phyloP scores from a whole-genome alignment of 2,888 invertebrate species.

The Aphodius granarius region DNA sequence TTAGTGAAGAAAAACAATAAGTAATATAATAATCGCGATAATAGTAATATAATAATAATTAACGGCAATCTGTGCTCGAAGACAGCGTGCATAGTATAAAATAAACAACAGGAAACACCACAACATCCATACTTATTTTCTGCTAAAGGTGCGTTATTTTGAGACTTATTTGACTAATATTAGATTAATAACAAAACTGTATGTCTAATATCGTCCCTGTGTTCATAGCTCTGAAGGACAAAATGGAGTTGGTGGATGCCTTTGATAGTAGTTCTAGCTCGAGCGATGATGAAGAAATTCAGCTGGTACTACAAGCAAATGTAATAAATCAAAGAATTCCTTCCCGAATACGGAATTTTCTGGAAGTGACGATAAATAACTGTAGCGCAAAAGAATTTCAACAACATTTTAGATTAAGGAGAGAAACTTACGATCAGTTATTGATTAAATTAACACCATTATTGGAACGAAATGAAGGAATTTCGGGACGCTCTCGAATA shows the following conservation, averaged over 20 bases:
- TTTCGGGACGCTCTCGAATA: neutral
- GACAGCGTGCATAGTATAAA: neutral
- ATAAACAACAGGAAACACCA: neutral
- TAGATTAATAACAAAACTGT: conserved; percentile 4
- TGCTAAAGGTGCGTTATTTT: neutral
- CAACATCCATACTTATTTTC: neutral
- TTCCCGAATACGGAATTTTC: neutral
- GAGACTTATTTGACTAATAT: conserved; percentile 14
- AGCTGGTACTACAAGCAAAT: neutral
- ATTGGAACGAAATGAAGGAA: neutral
- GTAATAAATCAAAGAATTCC: neutral
- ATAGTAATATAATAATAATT: neutral
- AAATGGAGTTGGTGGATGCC: neutral
- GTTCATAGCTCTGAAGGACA: neutral
- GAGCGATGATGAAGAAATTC: neutral
- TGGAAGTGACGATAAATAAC: neutral
- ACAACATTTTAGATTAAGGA: neutral
- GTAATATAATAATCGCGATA: too few relatives aligned
- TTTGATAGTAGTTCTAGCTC: neutral
- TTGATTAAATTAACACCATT: neutral
- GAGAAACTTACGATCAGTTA: neutral
- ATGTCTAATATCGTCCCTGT: conserved; percentile 23
- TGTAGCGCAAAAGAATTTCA: conserved; percentile 6
- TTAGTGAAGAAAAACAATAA: too few relatives aligned
- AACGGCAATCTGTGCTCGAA: neutral